Evolutionary conservation across 2,888 invertebrate genomes (phyloP).

Genomic region (Xanthostigma xanthostigma): DNA sequence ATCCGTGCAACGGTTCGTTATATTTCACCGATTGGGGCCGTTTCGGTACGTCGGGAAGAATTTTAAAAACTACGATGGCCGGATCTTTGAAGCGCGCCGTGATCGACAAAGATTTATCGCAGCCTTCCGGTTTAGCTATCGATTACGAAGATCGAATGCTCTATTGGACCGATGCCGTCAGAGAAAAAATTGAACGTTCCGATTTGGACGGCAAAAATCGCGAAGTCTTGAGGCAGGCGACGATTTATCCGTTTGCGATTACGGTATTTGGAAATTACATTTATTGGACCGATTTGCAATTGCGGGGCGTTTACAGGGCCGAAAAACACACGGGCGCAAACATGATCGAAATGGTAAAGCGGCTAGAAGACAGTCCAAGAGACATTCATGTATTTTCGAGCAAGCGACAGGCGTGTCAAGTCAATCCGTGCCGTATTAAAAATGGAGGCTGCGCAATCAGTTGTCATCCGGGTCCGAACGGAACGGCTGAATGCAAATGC

Average conservation of each 20-base stretch:
- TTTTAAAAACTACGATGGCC: slow-evolving; percentile 91
- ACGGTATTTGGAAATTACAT: slow-evolving; percentile 82
- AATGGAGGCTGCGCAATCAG: slow-evolving; percentile 94
- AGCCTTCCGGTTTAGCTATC: slow-evolving; percentile 89
- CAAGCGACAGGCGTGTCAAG: slow-evolving; percentile 60
- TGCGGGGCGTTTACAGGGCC: slow-evolving; percentile 87
- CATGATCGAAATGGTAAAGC: slow-evolving; percentile 85
- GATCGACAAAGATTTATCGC: slow-evolving; percentile 78
- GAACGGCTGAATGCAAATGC: slow-evolving; percentile 81
- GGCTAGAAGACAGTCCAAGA: slow-evolving; percentile 82
- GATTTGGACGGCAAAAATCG: slow-evolving; percentile 76
- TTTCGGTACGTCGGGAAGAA: slow-evolving; percentile 84
- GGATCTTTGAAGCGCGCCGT: slow-evolving; percentile 82
- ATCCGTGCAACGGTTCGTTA: slow-evolving; percentile 89
- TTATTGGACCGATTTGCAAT: slow-evolving; percentile 91
- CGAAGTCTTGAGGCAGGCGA: slow-evolving; percentile 72
- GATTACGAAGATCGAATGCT: slow-evolving; percentile 86
- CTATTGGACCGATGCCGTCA: slow-evolving; percentile 95
- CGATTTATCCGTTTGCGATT: slow-evolving; percentile 90
- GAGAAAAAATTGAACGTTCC: slow-evolving; percentile 89
- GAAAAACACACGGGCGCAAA: slow-evolving; percentile 95
- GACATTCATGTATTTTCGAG: slow-evolving; percentile 80
- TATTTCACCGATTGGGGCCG: slow-evolving; percentile 96
- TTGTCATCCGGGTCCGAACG: slow-evolving; percentile 79
- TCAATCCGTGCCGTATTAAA: slow-evolving; percentile 73